A percentile compares a stretch with the other conserved stretches of the same genome.
These are phyloP conservation scores for Ammospiza maritima DNA, from an alignment of 2,797 vertebrate species.

Conservation along the genomic window DNA sequence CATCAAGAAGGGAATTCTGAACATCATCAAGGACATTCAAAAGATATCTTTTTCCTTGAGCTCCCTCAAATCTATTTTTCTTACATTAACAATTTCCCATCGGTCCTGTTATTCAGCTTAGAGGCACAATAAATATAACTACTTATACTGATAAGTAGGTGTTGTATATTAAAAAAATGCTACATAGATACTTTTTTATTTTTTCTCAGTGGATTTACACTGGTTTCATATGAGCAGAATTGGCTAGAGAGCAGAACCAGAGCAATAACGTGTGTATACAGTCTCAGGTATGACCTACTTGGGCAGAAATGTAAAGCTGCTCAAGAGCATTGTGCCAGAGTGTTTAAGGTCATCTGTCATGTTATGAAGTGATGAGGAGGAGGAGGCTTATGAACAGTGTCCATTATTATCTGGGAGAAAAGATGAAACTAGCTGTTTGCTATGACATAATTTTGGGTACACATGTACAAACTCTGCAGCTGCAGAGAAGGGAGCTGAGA, in stretches of 20 bases:
- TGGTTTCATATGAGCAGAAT: not conserved
- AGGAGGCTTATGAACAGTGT: not conserved
- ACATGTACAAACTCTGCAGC: not conserved
- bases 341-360: not conserved
- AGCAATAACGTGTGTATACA: not conserved
- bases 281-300: not conserved
- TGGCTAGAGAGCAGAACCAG: slow-evolving; percentile 28
- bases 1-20: not conserved
- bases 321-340: not conserved
- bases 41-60: not conserved
- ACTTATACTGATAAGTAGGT: not conserved
- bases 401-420: not conserved
- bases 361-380: not conserved
- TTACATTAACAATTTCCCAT: slow-evolving; percentile 4
- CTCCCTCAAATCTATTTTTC: not conserved
- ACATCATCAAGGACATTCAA: not conserved
- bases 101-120: slow-evolving; percentile 8
- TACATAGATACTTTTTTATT: slow-evolving; percentile 42
- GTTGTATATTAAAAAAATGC: slow-evolving; percentile 35
- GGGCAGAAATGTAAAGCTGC: not conserved
- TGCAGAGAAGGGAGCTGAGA: not conserved
- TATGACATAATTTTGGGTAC: not conserved
- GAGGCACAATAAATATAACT: slow-evolving; percentile 40
- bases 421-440: not conserved
- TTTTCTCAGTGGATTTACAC: slow-evolving; percentile 1